Evolutionary conservation across 2,113 vertebrate genomes (phyloP), one percentile per base, ranked within the genome.

Genomic region (Morone chrysops): DNA sequence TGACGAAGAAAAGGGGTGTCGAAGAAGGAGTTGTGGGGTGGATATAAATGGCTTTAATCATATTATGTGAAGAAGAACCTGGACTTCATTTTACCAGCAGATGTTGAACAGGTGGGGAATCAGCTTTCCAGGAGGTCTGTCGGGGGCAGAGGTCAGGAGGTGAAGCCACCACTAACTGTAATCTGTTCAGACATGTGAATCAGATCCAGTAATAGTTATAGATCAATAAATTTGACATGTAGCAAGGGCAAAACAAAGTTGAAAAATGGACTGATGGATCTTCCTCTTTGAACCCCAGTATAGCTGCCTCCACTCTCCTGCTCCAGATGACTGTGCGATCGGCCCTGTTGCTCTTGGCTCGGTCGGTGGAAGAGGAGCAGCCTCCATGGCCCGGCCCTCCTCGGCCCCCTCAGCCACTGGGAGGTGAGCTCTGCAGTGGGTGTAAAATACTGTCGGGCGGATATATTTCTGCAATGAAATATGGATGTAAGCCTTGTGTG

Each of bases 391-490:
- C 84, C 41, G 50, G 51, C 81, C 85, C 78, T 63, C 77, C 38
- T 16, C 61, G 0, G 74, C n/a, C 51, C 61, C 48, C n/a, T 69
- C 83, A 73, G 80, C 82, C 86, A 78, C 82, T 87, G 80, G 78
- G 70, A 88, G 86, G 83, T 80, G 86, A 90, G 86, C 78, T 89
- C 78, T 6, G 63, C 71, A 51, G 82, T 79, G 80, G 86, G 93
- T 92, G 89, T 92, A 93, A 92, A 92, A 86, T 85, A 88, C 81
- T 76, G 83, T 85, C 56, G 70, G 75, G 80, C 61, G 78, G 90
- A 93, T 93, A 79, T 90, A 93, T 94, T 92, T 91, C 92, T 90
- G 88, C 87, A 86, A 87, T 94, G 93, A 94, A 93, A 92, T 94
- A 93, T 95, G 90, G 91, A 94, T 90, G 89, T 12, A 69, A 73